Conservation (phyloP, 2,113 vertebrate genomes). For the Pampusana beccarii region DNA sequence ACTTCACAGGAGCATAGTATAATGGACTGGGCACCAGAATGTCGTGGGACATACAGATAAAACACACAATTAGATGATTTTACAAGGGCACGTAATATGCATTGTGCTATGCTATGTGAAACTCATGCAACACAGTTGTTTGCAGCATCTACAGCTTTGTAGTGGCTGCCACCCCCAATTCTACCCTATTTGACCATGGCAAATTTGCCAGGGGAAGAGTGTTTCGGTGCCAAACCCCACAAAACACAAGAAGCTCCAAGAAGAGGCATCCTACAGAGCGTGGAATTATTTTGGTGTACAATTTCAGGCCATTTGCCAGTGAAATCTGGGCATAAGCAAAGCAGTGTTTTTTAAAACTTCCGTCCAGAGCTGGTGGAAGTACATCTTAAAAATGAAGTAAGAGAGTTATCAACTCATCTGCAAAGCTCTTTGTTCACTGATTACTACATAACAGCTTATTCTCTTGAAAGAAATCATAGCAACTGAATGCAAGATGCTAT, state of each 20-base stretch:
- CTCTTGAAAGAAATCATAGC: slow-evolving; percentile 49
- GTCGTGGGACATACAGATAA: neutral
- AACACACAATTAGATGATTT: neutral
- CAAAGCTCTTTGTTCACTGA: slow-evolving; percentile 40
- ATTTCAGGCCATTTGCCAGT: neutral
- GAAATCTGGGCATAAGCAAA: neutral
- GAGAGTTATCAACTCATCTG: neutral
- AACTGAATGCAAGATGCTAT: slow-evolving; percentile 59
- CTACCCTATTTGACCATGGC: neutral
- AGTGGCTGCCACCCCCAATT: neutral
- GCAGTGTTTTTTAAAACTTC: neutral
- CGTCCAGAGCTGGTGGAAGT: neutral
- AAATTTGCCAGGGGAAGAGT: neutral
- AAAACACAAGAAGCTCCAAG: neutral
- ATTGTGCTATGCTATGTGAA: neutral
- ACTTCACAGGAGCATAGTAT: neutral
- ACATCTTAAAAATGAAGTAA: slow-evolving; percentile 12
- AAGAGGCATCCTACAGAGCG: rapidly evolving
- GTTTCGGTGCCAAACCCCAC: neutral
- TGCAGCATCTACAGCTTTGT: neutral
- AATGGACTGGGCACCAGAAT: neutral
- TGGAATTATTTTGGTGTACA: neutral
- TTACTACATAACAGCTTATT: slow-evolving; percentile 19
- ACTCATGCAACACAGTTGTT: neutral
- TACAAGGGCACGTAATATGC: rapidly evolving